These are phyloP conservation scores for Mustelus asterias DNA, from an alignment of 2,113 vertebrate species.

Conservation along the genomic window DNA sequence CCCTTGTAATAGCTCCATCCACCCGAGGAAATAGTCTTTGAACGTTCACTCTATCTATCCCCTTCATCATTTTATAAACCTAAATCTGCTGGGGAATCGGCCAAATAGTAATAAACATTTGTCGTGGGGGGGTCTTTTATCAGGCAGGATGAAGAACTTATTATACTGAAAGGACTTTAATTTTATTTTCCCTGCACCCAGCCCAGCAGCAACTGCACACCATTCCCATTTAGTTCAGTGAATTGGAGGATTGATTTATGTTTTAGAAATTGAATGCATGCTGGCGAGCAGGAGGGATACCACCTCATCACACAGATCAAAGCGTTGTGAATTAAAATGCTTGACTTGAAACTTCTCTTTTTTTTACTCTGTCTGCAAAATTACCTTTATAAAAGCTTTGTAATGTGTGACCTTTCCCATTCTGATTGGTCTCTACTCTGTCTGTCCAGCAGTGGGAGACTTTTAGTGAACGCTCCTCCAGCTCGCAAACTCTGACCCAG, in stretches of 20 bases:
- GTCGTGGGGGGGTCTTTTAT: background rate
- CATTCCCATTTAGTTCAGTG: background rate
- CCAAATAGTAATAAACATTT: no score
- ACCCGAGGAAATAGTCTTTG: no score
- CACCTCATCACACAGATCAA: background rate
- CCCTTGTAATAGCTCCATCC: no score
- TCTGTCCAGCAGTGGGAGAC: slow-evolving; percentile 99
- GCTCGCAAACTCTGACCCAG: slow-evolving; percentile 99
- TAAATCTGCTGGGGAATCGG: background rate
- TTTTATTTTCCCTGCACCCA: background rate
- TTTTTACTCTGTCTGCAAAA: slow-evolving; percentile 33
- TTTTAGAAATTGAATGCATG: background rate
- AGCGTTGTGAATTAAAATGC: slow-evolving; percentile 16
- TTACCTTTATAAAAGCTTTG: slow-evolving; percentile 5
- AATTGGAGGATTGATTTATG: background rate
- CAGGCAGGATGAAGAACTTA: background rate
- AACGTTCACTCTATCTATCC: no score
- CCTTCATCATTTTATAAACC: no score
- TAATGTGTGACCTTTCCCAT: slow-evolving; percentile 50
- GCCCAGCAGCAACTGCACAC: background rate
- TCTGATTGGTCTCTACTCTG: slow-evolving; percentile 90
- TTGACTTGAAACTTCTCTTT: background rate
- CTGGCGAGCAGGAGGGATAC: background rate
- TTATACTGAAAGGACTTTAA: background rate
- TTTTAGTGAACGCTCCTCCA: slow-evolving; percentile 99